Percentiles rank a stretch among this genome's conserved stretches.
These are phyloP conservation scores for Stenopsyche tienmushanensis DNA, from an alignment of 1,140 invertebrate species.

Conservation along the genomic window DNA sequence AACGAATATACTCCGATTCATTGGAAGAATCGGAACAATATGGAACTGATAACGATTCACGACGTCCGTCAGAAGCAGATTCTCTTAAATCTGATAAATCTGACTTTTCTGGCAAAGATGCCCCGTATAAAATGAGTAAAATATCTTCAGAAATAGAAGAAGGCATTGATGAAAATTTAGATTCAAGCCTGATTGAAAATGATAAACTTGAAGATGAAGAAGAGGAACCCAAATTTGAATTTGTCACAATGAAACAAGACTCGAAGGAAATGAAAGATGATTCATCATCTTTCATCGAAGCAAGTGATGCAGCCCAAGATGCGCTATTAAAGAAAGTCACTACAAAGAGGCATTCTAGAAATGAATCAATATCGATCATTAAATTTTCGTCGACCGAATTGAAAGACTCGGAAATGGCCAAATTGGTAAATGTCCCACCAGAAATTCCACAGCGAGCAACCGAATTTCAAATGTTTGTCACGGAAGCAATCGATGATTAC, in stretches of 20 bases:
- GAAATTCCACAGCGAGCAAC: slow-evolving; percentile 34
- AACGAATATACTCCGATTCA: slow-evolving; percentile 56
- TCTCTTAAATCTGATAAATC: slow-evolving; percentile 56
- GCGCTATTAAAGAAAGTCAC: slow-evolving; percentile 52
- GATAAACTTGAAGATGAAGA: slow-evolving; percentile 23
- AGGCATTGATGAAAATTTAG: slow-evolving; percentile 48
- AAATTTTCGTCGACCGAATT: slow-evolving; percentile 51
- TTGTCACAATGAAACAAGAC: slow-evolving; percentile 23
- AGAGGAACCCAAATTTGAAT: slow-evolving; percentile 18
- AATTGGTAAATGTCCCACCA: slow-evolving; percentile 44
- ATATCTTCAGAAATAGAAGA: slow-evolving; percentile 40
- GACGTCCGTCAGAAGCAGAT: slow-evolving; percentile 55
- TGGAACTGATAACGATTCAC: slow-evolving; percentile 48
- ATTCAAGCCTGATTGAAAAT: slow-evolving; percentile 18
- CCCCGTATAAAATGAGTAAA: slow-evolving; percentile 35
- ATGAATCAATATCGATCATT: slow-evolving; percentile 53
- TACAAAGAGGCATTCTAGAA: slow-evolving; percentile 53
- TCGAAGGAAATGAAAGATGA: slow-evolving; percentile 14
- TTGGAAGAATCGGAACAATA: slow-evolving; percentile 55
- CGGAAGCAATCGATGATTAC: slow-evolving; percentile 53
- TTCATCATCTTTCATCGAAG: slow-evolving; percentile 50
- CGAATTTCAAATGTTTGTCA: slow-evolving; percentile 55
- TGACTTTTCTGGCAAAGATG: slow-evolving; percentile 43
- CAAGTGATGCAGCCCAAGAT: slow-evolving; percentile 46
- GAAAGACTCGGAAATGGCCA: slow-evolving; percentile 43